phyloP scores from a whole-genome alignment of 2,888 invertebrate genomes.

The Ophonus ardosiacus region DNA sequence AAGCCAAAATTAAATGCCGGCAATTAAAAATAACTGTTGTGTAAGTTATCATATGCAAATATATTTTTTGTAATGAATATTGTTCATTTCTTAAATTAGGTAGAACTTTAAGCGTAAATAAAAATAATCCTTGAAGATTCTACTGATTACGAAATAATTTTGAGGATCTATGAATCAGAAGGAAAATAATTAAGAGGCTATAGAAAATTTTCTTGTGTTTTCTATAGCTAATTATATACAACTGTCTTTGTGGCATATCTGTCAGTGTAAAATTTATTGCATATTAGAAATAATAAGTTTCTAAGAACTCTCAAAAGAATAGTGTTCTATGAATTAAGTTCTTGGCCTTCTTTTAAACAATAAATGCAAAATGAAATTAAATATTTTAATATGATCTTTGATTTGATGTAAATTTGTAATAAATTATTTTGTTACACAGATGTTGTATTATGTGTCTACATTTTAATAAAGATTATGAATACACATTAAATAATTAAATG shows the following conservation, averaged over 20 bases:
- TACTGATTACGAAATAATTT: slow-evolving; percentile 13
- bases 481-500: neutral
- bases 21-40: slow-evolving; percentile 44
- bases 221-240: too few relatives aligned
- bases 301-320: neutral
- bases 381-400: neutral
- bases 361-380: neutral
- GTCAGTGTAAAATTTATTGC: neutral
- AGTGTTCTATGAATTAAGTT: neutral
- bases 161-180: slow-evolving; percentile 15
- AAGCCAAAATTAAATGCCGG: slow-evolving; percentile 9
- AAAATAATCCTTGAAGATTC: slow-evolving; percentile 26
- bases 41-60: slow-evolving; percentile 31
- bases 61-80: slow-evolving; percentile 29
- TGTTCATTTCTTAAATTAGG: slow-evolving; percentile 45
- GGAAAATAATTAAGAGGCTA: neutral
- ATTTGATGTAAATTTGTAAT: neutral
- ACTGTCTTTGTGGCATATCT: neutral
- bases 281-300: neutral
- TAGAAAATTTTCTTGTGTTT: neutral
- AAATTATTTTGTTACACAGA: neutral
- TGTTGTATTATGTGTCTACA: neutral
- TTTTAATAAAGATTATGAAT: neutral
- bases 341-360: neutral
- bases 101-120: slow-evolving; percentile 7